Evolutionary conservation across 1,140 invertebrate species (phyloP).

Genomic region (honey bee (Apis mellifera)): DNA sequence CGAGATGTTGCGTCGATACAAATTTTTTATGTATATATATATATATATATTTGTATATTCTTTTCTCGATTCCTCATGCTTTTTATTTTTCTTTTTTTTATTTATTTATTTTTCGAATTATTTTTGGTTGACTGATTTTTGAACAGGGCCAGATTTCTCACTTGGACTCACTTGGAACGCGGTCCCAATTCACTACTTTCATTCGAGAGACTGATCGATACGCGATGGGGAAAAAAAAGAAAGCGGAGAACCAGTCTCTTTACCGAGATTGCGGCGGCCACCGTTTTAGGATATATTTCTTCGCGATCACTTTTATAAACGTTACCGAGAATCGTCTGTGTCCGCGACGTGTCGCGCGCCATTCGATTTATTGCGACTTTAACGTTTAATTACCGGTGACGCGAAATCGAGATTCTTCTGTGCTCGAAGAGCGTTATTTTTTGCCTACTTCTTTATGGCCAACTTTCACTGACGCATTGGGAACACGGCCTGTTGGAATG

Average conservation of each 20-base stretch:
- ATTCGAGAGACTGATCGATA: constrained; percentile 37
- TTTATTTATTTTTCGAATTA: background rate
- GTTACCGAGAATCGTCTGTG: background rate
- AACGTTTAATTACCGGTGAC: background rate
- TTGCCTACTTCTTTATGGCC: constrained; percentile 21
- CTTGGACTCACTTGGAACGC: constrained; percentile 3
- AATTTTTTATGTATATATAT: too few relatives aligned
- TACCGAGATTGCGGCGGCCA: constrained; percentile 2
- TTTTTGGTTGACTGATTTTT: background rate
- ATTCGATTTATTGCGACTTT: background rate
- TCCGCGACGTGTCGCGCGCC: background rate
- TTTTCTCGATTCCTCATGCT: too few relatives aligned
- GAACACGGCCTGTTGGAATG: constrained; percentile 15
- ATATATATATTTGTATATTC: too few relatives aligned
- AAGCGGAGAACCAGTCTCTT: constrained; percentile 30
- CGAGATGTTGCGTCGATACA: too few relatives aligned
- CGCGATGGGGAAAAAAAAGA: constrained; percentile 38
- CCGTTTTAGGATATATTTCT: constrained; percentile 21
- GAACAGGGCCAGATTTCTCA: too few relatives aligned
- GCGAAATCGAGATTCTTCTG: background rate
- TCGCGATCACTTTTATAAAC: background rate
- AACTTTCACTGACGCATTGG: constrained; percentile 36
- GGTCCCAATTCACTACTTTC: constrained; percentile 42
- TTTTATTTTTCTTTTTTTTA: background rate
- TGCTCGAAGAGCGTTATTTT: background rate